Evolutionary conservation across 2,113 vertebrate genomes (phyloP).

Genomic region (Ellobius talpinus): DNA sequence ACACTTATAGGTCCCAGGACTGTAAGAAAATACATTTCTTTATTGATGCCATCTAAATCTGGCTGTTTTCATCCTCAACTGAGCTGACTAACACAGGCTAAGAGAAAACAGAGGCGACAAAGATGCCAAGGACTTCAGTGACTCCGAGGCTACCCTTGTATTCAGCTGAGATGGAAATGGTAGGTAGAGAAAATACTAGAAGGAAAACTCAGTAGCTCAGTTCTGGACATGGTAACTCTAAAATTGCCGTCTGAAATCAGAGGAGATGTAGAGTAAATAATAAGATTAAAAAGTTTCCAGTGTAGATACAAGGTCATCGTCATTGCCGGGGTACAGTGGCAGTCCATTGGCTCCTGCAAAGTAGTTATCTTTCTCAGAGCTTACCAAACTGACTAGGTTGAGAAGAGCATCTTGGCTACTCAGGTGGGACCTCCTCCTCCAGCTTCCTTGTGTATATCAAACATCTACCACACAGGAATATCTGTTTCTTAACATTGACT

Average conservation of each 20-base stretch:
- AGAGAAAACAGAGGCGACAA: background rate
- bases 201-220: background rate
- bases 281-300: background rate
- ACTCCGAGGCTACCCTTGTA: background rate
- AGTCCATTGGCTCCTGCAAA: background rate
- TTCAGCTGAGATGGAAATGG: background rate
- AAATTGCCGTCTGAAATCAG: background rate
- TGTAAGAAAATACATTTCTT: background rate
- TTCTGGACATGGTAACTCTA: background rate
- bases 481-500: background rate
- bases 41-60: background rate
- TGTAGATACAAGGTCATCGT: background rate
- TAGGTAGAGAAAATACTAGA: rapidly evolving
- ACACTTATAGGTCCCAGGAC: background rate
- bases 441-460: background rate
- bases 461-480: background rate
- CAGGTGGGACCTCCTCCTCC: background rate
- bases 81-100: background rate
- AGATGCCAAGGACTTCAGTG: background rate
- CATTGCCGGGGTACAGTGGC: background rate
- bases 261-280: background rate
- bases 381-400: background rate
- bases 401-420: background rate
- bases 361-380: background rate
- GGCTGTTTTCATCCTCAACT: background rate